Evolutionary conservation across 1,140 invertebrate species (phyloP).

Genomic region (Leptinotarsa defecta): DNA sequence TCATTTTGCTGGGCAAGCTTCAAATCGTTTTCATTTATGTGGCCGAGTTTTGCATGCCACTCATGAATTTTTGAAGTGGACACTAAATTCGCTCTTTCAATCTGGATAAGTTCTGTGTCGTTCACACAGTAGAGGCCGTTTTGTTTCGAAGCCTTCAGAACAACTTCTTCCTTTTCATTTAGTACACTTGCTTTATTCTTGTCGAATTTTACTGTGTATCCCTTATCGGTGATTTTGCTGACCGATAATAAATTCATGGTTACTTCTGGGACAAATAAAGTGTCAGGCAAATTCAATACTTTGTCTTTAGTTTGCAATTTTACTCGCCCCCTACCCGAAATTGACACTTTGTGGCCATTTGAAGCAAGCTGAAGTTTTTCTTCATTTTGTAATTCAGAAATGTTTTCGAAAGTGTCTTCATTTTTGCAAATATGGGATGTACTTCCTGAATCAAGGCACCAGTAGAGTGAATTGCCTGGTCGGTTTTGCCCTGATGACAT

Average conservation of each 20-base stretch:
- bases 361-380: too few species aligned
- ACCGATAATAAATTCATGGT: constrained; percentile 21
- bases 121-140: neutral
- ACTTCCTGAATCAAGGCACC: constrained; percentile 19
- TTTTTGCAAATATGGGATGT: constrained; percentile 36
- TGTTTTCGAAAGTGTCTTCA: constrained; percentile 36
- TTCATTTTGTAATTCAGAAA: neutral
- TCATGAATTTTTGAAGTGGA: neutral
- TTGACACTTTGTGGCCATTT: too few species aligned
- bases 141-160: constrained; percentile 23
- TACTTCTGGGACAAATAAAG: too few species aligned
- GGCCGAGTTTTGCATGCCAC: constrained; percentile 42
- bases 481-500: neutral
- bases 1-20: neutral
- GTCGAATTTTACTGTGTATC: constrained; percentile 35
- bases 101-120: too few species aligned
- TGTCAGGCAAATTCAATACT: neutral
- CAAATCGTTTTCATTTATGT: constrained; percentile 36
- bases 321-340: constrained; percentile 14
- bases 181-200: constrained; percentile 24
- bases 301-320: constrained; percentile 27
- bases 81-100: too few species aligned
- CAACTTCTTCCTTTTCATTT: constrained; percentile 32
- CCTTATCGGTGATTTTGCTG: constrained; percentile 12
- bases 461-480: neutral